Base-by-base conservation (phyloP, 2,797 vertebrate species). In the Periparus ater region DNA sequence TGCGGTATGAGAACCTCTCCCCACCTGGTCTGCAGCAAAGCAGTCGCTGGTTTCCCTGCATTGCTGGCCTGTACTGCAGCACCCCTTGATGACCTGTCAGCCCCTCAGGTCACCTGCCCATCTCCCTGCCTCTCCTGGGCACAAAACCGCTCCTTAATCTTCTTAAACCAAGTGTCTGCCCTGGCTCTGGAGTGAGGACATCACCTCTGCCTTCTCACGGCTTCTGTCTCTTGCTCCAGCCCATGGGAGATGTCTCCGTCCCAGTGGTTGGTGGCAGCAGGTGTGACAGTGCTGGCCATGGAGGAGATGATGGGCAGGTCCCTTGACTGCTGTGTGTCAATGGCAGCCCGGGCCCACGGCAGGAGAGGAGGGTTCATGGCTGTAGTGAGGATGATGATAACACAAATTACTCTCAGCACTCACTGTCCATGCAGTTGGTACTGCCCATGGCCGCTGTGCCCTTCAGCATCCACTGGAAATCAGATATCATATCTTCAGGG, bases 381-480 rank as follows among this genome's bases (percentile, higher is more conserved):
- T 66, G 44, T 13, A 34, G n/a, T 0, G 0, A 54, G 40, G 47
- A 34, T 30, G 34, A 12, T 55, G 50, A 73, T 15, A 42, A 30
- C 25, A 29, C 18, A n/a, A 40, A 54, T 75, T 51, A 29, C 45
- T 55, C n/a, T 47, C 51, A 42, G 70, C 7, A 5, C 42, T 55
- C 18, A 0, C 47, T 74, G 65, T 32, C 20, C 1, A 0, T 57
- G 34, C 54, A 17, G 7, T 36, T 0, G 0, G 30, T 21, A 13
- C 67, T 18, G 36, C 11, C 55, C 22, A 27, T n/a, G 42, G 42
- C 71, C 0, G 1, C 80, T 1, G 2, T 55, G 25, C 17, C 26
- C 32, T 55, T 65, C 48, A 29, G 38, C 36, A 38, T 44, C 60
- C 5, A 1, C 44, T 34, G 77, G 40, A 20, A 53, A 67, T 79